Percentiles rank a stretch among this genome's conserved stretches.
phyloP scores from a whole-genome alignment of 2,797 vertebrate genomes.

The Oceanodroma leucorhoa region DNA sequence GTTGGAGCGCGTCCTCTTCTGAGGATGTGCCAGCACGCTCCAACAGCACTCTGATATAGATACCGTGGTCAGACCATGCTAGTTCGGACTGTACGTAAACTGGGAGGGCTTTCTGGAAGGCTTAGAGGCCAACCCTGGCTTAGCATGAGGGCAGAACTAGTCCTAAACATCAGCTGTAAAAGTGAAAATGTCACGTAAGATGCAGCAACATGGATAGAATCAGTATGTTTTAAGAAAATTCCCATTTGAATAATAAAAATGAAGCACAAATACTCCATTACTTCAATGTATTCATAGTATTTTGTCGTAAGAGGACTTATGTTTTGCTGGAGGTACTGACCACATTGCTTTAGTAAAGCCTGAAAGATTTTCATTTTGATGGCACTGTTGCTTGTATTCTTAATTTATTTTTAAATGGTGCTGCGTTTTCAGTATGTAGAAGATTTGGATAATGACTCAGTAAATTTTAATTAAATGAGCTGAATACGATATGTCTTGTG shows the following conservation, averaged over 20 bases:
- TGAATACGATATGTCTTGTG: slow-evolving; percentile 18
- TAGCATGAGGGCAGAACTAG: neutral
- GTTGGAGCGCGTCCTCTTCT: neutral
- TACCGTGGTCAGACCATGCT: rapidly evolving
- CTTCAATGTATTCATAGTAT: neutral
- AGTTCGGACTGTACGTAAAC: neutral
- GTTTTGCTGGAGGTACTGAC: neutral
- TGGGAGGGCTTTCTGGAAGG: neutral
- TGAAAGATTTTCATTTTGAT: neutral
- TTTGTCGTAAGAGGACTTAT: neutral
- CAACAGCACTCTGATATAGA: neutral
- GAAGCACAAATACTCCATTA: neutral
- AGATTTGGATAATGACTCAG: slow-evolving; percentile 53
- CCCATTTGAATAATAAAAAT: neutral
- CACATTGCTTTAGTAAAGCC: neutral
- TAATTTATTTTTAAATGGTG: slow-evolving; percentile 44
- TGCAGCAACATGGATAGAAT: neutral
- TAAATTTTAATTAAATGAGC: slow-evolving; percentile 71
- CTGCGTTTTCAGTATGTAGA: neutral
- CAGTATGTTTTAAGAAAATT: neutral
- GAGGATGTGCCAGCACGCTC: neutral
- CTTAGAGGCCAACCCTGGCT: neutral
- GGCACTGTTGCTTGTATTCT: neutral
- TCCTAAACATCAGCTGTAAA: neutral
- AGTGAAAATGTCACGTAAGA: neutral